Evolutionary conservation across 2,797 vertebrate species (phyloP), one percentile per base, ranked within the genome.

Genomic region (Anomalospiza imberbis): DNA sequence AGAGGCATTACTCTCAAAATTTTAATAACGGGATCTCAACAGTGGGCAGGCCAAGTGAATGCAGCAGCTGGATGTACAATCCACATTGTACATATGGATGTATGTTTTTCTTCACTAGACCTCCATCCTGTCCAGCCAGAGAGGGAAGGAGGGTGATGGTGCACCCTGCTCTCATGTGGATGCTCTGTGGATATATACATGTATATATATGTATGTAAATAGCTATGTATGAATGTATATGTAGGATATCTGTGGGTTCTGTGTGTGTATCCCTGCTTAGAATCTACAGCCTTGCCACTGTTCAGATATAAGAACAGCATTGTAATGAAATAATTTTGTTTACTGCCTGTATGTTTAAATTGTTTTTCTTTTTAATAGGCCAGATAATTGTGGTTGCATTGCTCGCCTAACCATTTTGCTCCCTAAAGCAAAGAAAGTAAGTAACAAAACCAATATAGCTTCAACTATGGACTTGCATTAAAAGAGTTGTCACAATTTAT

Each of bases 321-420:
- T 66, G 10, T 50, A 85, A 54, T 57, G 22, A 88, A 87, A 66
- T 67, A 34, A 63, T 48, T 42, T 32, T 81, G 8, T 44, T 83
- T 89, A 79, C 63, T 74, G 2, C 15, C 40, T 57, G 10, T 17
- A 76, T 68, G 21, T 80, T 89, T 67, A 68, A 79, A 50, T 85
- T 61, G 5, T 9, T 85, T 93, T 89, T 62, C 62, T 93, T 89
- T 93, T 88, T 80, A 80, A 71, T 93, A 77, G 68, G 19, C n/a
- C 16, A 47, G 36, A 67, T 88, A 70, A 85, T 57, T 92, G 44
- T 78, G 40, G 55, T 75, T 82, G 50, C 9, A 4, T 61, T 87
- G 17, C 12, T 81, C 0, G 0, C 44, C 17, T 85, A 70, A 62
- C 5, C 13, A 60, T 36, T 22, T 36, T 71, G 14, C 45, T 28